Evolutionary conservation across 2,888 invertebrate species (phyloP).

Genomic region (Lymantria monacha): DNA sequence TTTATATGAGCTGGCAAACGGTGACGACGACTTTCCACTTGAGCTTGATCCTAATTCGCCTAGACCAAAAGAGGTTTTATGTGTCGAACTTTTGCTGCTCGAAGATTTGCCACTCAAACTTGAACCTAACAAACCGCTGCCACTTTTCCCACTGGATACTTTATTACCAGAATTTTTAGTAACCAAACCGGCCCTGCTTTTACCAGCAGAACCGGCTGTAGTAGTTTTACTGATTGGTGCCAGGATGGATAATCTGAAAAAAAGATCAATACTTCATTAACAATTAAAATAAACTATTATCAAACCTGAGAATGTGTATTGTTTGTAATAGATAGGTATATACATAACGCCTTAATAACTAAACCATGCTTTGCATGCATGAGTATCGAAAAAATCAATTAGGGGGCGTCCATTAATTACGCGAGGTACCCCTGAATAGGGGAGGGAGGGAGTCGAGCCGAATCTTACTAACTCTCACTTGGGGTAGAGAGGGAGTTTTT

Average conservation of each 20-base stretch:
- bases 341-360: no score
- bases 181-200: slow-evolving; percentile 46
- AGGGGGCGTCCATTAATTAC: no score
- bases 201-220: slow-evolving; percentile 45
- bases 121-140: slow-evolving; percentile 15
- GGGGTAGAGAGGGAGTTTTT: no score
- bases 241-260: slow-evolving; percentile 41
- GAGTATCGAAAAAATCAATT: no score
- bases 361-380: no score
- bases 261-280: not conserved
- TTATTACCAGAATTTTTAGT: slow-evolving; percentile 25
- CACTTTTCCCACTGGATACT: slow-evolving; percentile 16
- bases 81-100: slow-evolving; percentile 12
- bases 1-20: slow-evolving; percentile 38
- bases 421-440: no score
- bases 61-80: slow-evolving; percentile 15
- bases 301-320: no score
- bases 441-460: no score
- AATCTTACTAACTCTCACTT: no score
- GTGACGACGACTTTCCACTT: slow-evolving; percentile 22
- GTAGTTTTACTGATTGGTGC: slow-evolving; percentile 56
- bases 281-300: no score
- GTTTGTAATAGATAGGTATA: no score
- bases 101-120: slow-evolving; percentile 3
- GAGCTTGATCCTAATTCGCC: slow-evolving; percentile 23